These are phyloP conservation scores for Dilophus febrilis DNA, from an alignment of 2,888 invertebrate species.

Conservation along the genomic window DNA sequence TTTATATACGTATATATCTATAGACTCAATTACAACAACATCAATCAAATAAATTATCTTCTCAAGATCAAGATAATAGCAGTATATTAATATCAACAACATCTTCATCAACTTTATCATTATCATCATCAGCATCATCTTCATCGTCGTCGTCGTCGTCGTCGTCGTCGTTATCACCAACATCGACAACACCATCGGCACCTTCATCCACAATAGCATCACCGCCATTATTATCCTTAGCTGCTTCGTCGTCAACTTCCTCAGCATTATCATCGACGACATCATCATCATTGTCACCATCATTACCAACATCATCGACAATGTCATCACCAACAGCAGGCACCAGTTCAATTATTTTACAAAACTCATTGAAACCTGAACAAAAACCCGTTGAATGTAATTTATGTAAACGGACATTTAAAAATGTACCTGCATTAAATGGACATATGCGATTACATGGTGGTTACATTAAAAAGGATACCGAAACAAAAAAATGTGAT, in stretches of 20 bases:
- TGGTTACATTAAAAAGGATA: constrained; percentile 90
- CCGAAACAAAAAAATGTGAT: constrained; percentile 70
- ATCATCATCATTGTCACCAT: constrained; percentile 17
- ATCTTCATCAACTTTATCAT: constrained; percentile 1
- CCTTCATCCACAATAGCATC: constrained; percentile 18
- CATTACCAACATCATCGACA: constrained; percentile 23
- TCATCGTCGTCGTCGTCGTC: constrained; percentile 15
- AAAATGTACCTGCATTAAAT: constrained; percentile 93
- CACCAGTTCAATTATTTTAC: constrained; percentile 11
- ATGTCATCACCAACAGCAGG: constrained; percentile 22
- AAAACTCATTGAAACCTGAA: constrained; percentile 34
- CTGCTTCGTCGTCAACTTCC: neutral
- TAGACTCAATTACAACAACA: constrained; percentile 18
- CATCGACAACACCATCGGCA: constrained; percentile 23
- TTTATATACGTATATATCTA: no score
- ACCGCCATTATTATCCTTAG: no score
- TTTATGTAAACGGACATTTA: constrained; percentile 88
- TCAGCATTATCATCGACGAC: constrained; percentile 7
- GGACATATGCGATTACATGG: constrained; percentile 97
- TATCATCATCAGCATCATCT: neutral
- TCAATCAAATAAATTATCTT: constrained; percentile 11
- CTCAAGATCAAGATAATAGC: constrained; percentile 5
- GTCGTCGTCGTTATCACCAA: constrained; percentile 22
- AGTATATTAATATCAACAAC: constrained; percentile 4
- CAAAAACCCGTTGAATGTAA: constrained; percentile 86